Percentiles rank a stretch among this genome's conserved stretches.
Evolutionary conservation across 1,140 invertebrate species (phyloP).

Genomic region (Drosophila ambigua): DNA sequence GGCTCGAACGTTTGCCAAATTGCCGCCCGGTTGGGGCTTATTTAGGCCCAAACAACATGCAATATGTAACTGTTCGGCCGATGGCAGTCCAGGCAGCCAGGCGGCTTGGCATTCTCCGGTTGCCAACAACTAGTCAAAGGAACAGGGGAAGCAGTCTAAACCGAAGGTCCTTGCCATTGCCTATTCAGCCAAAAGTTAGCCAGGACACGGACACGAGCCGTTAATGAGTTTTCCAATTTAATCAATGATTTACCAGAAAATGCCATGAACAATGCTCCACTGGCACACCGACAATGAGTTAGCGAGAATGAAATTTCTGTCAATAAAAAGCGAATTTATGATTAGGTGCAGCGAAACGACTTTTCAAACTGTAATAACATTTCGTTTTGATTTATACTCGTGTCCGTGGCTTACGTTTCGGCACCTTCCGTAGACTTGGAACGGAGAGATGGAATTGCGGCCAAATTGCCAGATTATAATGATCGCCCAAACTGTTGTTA

Average conservation of each 20-base stretch:
- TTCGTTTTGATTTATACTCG: conserved; percentile 14
- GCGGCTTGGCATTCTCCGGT: conserved; percentile 16
- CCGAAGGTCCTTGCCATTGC: conserved; percentile 39
- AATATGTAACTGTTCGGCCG: conserved; percentile 44
- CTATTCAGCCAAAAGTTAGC: conserved; percentile 2
- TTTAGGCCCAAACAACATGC: conserved; percentile 56
- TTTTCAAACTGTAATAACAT: conserved; percentile 56
- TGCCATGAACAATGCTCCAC: not conserved
- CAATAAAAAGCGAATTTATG: conserved; percentile 68
- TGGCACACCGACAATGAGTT: not conserved
- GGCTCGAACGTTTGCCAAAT: conserved; percentile 67
- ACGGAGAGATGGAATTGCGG: conserved; percentile 24
- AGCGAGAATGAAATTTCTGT: conserved; percentile 21
- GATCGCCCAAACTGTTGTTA: conserved; percentile 52
- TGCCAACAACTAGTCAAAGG: conserved; percentile 46
- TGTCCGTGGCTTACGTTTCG: no score
- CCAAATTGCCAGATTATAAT: conserved; percentile 70
- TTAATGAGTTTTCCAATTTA: conserved; percentile 51
- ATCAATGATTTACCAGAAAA: conserved; percentile 39
- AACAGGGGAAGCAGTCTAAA: conserved; percentile 13
- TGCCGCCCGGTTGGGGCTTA: conserved; percentile 53
- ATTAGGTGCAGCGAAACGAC: conserved; percentile 44
- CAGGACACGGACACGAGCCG: conserved; percentile 17
- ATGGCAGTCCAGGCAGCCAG: no score
- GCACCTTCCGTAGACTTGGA: conserved; percentile 12